Evolutionary conservation across 2,888 invertebrate genomes (phyloP), one percentile per base, ranked within the genome.

Genomic region (Hedychridium roseum): DNA sequence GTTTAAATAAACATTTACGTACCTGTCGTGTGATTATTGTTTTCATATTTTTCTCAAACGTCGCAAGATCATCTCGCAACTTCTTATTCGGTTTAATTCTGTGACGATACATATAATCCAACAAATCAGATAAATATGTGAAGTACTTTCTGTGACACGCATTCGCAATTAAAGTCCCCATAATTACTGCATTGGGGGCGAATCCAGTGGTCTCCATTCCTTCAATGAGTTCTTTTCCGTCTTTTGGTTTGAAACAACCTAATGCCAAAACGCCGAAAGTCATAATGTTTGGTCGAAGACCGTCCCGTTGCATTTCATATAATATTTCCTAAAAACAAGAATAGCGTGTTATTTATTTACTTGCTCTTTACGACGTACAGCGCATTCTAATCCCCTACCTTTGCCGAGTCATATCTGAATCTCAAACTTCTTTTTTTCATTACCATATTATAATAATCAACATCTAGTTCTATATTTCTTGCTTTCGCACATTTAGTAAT

Each of bases 231-330:
- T 85, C 80, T 37, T 82, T 76, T 2, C 89, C 91, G 64, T 86
- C 84, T 20, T 83, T 81, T 58, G 83, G 82, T 3, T 82, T 86
- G 49, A 78, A 80, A 75, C 96, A 96, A 7, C 90, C 86, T 66
- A 94, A 78, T 0, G 96, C 90, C 49, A 97, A 78, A 1, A 90
- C 87, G 30, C 94, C 95, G 81, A 90, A 97, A 0, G 96, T 96
- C 64, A 91, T 84, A 60, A 94, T 83, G 77, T 94, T 86, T 0
- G 89, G 87, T 54, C 80, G 79, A 16, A 90, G 73, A 42, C 79
- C 76, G 2, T 80, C 60, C 53, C 81, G 81, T 63, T 84, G 75
- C 45, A 83, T 76, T 32, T 81, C 48, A 16, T 60, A 48, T 11
- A 84, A 57, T 2, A 83, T 78, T 20, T 71, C 70, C 84, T 84